phyloP scores from a whole-genome alignment of 2,113 vertebrate genomes.

The Puntigrus tetrazona region DNA sequence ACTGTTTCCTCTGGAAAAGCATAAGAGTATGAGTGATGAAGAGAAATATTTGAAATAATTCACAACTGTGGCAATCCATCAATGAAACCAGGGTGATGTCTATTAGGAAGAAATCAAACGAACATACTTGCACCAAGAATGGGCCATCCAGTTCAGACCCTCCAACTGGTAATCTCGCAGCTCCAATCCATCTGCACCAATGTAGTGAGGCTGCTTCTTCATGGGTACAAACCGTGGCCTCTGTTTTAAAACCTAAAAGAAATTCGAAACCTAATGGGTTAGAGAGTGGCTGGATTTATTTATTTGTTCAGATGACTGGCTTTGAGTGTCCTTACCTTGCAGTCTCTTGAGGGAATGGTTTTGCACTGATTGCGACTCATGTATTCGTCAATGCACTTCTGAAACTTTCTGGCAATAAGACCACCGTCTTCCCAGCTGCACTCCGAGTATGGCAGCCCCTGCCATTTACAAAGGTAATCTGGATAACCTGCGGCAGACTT shows the following conservation, averaged over 20 bases:
- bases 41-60: background rate
- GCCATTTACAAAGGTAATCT: constrained; percentile 99
- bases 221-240: constrained; percentile 93
- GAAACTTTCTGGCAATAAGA: constrained; percentile 93
- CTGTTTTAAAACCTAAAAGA: constrained; percentile 87
- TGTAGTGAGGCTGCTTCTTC: constrained; percentile 93
- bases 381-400: constrained; percentile 91
- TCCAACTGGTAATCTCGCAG: constrained; percentile 96
- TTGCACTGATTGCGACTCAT: constrained; percentile 95
- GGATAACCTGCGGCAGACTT: constrained; percentile 96
- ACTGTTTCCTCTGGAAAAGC: constrained; percentile 85
- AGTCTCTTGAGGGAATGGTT: constrained; percentile 92
- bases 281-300: background rate
- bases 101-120: background rate
- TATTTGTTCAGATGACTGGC: background rate
- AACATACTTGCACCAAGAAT: constrained; percentile 99
- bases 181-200: constrained; percentile 89
- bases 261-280: background rate
- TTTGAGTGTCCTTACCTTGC: constrained; percentile 81
- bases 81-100: background rate
- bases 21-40: background rate
- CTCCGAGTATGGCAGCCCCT: constrained; percentile 93
- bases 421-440: constrained; percentile 99
- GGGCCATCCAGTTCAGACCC: constrained; percentile 97
- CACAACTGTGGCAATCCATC: background rate